Conservation (phyloP, 2,888 invertebrate species). For the Rhagonycha fulva region DNA sequence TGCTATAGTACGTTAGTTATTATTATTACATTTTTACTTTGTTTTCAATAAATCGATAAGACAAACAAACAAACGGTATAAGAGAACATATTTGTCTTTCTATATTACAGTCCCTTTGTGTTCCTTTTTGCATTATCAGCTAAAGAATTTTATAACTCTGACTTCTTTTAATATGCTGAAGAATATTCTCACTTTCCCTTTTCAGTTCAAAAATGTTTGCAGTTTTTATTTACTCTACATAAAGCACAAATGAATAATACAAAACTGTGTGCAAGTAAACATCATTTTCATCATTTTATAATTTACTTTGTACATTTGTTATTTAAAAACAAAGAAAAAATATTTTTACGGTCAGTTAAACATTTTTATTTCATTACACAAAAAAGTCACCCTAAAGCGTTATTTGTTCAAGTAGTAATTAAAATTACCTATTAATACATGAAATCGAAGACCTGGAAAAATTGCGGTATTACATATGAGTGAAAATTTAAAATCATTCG, state of each 20-base stretch:
- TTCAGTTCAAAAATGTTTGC: neutral
- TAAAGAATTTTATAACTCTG: neutral
- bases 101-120: neutral
- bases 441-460: neutral
- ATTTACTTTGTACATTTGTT: neutral
- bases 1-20: neutral
- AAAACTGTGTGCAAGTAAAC: too few relatives aligned
- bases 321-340: neutral
- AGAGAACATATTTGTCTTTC: neutral
- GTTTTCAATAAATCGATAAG: neutral
- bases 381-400: neutral
- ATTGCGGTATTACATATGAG: neutral
- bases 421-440: neutral
- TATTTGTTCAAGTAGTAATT: neutral
- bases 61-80: neutral
- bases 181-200: neutral
- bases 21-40: too few relatives aligned
- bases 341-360: neutral
- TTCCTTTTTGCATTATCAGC: neutral
- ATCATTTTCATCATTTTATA: neutral
- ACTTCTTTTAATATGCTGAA: neutral
- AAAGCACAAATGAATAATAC: neutral
- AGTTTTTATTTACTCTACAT: neutral
- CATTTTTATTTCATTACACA: neutral
- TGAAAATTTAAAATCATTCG: neutral